Evolutionary conservation across 2,113 vertebrate species (phyloP), one percentile per base, ranked within the genome.

Genomic region (Gnathonemus longibarbis): DNA sequence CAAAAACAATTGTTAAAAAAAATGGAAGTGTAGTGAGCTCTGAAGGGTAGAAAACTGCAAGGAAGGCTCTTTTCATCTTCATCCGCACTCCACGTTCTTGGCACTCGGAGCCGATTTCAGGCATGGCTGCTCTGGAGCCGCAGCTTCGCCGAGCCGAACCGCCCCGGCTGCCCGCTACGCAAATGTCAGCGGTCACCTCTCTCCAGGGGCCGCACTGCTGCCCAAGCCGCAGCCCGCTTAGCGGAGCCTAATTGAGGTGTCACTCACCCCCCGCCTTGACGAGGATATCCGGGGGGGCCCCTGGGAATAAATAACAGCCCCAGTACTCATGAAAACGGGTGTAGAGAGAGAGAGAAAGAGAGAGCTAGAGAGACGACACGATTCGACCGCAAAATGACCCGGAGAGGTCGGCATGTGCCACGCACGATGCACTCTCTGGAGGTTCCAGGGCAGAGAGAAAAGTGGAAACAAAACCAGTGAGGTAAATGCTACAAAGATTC

Each of bases 201-300:
- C 92, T 92, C 88, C 88, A 50, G 92, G 91, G 91, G 92, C 92
- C 90, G 42, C 85, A 91, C 93, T 93, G 80, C 15, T 49, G 83
- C 89, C 91, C 86, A 77, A 92, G 90, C 92, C 88, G n/a, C 90
- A 70, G 89, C 91, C 92, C 94, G 92, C 94, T 93, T 94, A 92
- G 91, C 91, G 50, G 56, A 19, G 42, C 92, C 93, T 94, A 94
- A 95, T 93, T 94, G 94, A 94, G 93, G 95, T 92, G 93, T 94
- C 93, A 93, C 89, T 93, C 93, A 93, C 39, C 6, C 89, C 6
- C 27, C 21, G 0, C 27, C 49, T n/a, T 15, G 45, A 42, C 3
- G 42, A 84, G 85, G 46, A 85, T 24, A 9, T 15, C 24, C 3
- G 2, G 45, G 21, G 21, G 21, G 48, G 19, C 9, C 45, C 42